phyloP scores from a whole-genome alignment of 2,888 invertebrate genomes.

The Quadriops clusia region DNA sequence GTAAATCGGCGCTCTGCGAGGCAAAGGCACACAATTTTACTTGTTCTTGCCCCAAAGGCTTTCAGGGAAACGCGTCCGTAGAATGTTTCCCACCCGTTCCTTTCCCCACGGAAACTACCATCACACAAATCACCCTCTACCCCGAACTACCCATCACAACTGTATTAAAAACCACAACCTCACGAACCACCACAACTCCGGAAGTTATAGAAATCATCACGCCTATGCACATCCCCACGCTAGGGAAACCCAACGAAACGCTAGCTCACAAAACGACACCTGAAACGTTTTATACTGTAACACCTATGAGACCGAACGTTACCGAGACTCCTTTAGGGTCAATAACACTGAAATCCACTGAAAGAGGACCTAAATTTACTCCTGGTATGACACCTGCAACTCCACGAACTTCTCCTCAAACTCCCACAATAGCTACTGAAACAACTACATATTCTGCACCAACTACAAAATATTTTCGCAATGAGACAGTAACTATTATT shows the following conservation, averaged over 20 bases:
- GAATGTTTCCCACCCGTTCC: conserved; percentile 33
- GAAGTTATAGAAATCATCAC: too few relatives aligned
- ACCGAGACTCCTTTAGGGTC: conserved; percentile 1
- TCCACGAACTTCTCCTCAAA: neutral
- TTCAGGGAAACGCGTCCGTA: conserved; percentile 41
- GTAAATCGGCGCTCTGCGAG: conserved; percentile 39
- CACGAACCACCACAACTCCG: conserved; percentile 7
- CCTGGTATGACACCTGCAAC: neutral
- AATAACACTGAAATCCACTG: conserved; percentile 2
- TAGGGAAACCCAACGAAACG: too few relatives aligned
- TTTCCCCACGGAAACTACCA: conserved; percentile 8
- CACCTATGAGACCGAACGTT: conserved; percentile 1
- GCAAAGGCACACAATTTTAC: conserved; percentile 39
- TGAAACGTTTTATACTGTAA: neutral
- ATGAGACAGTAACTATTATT: conserved; percentile 2
- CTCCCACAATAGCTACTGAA: conserved; percentile 3
- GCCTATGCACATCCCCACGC: too few relatives aligned
- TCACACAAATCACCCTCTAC: conserved; percentile 7
- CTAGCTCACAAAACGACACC: neutral
- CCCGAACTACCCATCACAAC: conserved; percentile 5
- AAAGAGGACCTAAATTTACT: neutral
- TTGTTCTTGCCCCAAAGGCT: conserved; percentile 38
- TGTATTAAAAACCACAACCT: conserved; percentile 7
- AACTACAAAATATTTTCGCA: conserved; percentile 2
- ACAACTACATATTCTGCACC: conserved; percentile 5